Conservation (phyloP, 2,797 vertebrate genomes). For the Muscicapa comitata region DNA sequence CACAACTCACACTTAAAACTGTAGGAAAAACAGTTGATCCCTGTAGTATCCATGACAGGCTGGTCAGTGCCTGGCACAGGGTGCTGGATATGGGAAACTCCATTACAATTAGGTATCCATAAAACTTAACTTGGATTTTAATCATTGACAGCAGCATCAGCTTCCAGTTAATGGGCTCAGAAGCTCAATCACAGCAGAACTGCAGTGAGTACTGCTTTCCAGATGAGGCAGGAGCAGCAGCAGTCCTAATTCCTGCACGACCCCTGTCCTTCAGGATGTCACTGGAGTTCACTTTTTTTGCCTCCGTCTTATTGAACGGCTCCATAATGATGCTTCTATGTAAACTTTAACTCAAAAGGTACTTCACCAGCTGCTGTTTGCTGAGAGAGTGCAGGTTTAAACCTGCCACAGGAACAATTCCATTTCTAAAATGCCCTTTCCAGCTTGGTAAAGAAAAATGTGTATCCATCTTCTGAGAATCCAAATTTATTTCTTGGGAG, state of each 20-base stretch:
- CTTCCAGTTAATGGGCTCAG: neutral
- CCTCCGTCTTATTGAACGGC: neutral
- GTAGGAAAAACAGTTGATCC: neutral
- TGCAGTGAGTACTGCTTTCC: neutral
- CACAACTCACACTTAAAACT: neutral
- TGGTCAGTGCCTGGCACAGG: rapidly evolving
- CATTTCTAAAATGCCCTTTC: neutral
- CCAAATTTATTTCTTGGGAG: neutral
- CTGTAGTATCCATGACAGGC: neutral
- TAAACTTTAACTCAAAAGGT: neutral
- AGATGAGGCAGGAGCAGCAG: neutral
- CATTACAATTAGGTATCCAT: neutral
- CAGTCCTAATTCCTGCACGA: neutral
- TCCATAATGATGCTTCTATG: neutral
- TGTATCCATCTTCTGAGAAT: neutral
- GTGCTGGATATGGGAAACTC: neutral
- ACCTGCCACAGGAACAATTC: neutral
- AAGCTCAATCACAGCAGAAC: neutral
- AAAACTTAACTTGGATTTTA: neutral
- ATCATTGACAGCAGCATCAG: neutral
- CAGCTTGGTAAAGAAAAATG: neutral
- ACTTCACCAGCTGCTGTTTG: neutral
- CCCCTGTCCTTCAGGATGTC: neutral
- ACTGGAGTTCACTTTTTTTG: neutral
- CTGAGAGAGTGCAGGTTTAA: neutral